Base-by-base conservation (phyloP, 2,113 vertebrate genomes). In the Hydrochoerus hydrochaeris region DNA sequence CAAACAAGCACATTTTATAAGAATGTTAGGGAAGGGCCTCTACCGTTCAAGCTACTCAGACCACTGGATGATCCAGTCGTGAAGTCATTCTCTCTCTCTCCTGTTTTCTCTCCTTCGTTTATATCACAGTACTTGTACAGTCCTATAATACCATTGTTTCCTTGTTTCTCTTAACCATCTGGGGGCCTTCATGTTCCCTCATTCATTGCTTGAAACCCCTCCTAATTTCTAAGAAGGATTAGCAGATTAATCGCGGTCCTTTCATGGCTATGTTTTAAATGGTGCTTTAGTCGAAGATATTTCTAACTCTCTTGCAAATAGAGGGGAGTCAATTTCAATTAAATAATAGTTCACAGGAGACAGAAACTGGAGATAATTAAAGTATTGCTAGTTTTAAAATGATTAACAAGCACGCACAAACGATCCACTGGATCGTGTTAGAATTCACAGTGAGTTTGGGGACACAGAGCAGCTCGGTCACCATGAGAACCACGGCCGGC, bases 221-320 rank as follows among this genome's bases (percentile, higher is more conserved):
- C 62, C 52, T 60, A 49, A 22, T 63, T 82, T 60, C 67, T 44
- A 57, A 38, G 83, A 83, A 69, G 73, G 49, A 44, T 63, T 94
- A 84, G 7, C 26, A n/a, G 87, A 89, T 96, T 67, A 62, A 75
- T 63, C 44, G 32, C 17, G 54, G n/a, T 52, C 49, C 19, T 30
- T 32, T 84, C 52, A 65, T 57, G 41, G 78, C 60, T 80, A 41
- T 82, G 13, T 52, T 91, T 93, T 75, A 86, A 82, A 81, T 60
- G 52, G 41, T 38, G 35, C 62, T 88, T 94, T 83, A 78, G 96
- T 93, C 83, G 75, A 88, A 93, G 60, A 91, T 80, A 80, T 80
- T 95, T 81, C 58, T 22, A 95, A 60, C n/a, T 84, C 41, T 89
- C 88, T 85, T 84, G 44, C 41, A 97, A 93, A 75, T 41, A 87